Evolutionary conservation across 2,113 vertebrate species (phyloP), one percentile per base, ranked within the genome.

Genomic region (Gymnocephalus cernua): DNA sequence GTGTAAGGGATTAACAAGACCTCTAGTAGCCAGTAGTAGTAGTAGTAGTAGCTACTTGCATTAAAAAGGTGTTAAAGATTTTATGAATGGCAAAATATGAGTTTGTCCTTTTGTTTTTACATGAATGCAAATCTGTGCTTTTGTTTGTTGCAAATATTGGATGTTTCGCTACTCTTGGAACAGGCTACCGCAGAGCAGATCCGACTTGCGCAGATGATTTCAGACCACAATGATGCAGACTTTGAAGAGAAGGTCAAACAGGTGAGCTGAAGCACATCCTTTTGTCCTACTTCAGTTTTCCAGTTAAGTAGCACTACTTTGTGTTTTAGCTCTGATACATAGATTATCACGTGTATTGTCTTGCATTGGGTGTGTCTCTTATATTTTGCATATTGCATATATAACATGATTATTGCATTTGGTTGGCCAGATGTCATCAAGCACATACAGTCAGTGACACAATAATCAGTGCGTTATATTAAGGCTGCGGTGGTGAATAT

Each of bases 241-340:
- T 99, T 99, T 95, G 98, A 99, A 90, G 97, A 97, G 93, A 99
- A 99, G 88, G 98, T 99, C 91, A 99, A 98, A 96, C 98, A 99
- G 95, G 98, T 99, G 89, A 96, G 92, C 23, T 27, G 35, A 59
- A 70, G 25, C 25, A 63, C 53, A 29, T 50, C 6, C 10, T 66
- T 35, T 56, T 62, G 27, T 74, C 25, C 10, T n/a, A n/a, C 0
- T 82, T 83, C 14, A 71, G 68, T n/a, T 41, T 56, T 53, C 23
- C 25, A 1, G 27, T 44, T 1, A 45, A 51, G 14, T 62, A 15
- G 29, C 21, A 76, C 29, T 54, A 27, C 13, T 54, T 58, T 23
- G 11, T 65, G 19, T 54, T 72, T 19, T 32, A 15, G 13, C 25
- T 47, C 12, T 62, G 25, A 10, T 11, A n/a, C 1, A 38, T 57